Evolutionary conservation across 2,113 vertebrate genomes (phyloP), one percentile per base, ranked within the genome.

Genomic region (Gallinago jamesoni): DNA sequence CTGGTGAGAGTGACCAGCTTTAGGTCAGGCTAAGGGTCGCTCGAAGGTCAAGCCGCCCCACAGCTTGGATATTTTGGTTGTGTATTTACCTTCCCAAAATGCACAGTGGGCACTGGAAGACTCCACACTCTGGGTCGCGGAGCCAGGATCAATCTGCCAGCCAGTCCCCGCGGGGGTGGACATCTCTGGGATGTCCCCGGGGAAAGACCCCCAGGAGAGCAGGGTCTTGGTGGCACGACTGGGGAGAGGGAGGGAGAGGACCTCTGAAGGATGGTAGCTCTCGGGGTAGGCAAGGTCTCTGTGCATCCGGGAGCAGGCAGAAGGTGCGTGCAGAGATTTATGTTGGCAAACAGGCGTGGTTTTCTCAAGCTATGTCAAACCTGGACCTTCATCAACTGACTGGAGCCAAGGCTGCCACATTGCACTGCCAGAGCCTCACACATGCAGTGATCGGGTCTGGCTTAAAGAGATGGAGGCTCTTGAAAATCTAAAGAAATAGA

Each of bases 21-120:
- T 97, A 98, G 98, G 98, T 98, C 98, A 98, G 97, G 97, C 97
- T 94, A 94, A 98, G 98, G 99, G 99, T 99, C 99, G 98, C 96
- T 91, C 70, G 93, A 96, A 98, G 99, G 99, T 99, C 99, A 99
- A 96, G 97, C 98, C 83, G 97, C 99, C 98, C 98, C 66, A 90
- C 96, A 97, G 97, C 98, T 87, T 96, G 84, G 97, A 96, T 98
- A 89, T 94, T 97, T 97, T 88, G 96, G 95, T 97, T 97, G 95
- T 97, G 96, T 98, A 97, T 99, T 98, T 98, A 98, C 98, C 96
- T 98, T 95, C 96, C 90, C 48, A 77, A 97, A 97, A 97, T 33
- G 69, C 84, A 81, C 9, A 47, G 86, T 95, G 73, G 47, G 47
- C 12, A 3, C 84, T 64, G 83, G 69, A 74, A 75, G 39, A 33